Base-by-base conservation (phyloP, 2,888 invertebrate genomes). In the Maniola hyperantus region DNA sequence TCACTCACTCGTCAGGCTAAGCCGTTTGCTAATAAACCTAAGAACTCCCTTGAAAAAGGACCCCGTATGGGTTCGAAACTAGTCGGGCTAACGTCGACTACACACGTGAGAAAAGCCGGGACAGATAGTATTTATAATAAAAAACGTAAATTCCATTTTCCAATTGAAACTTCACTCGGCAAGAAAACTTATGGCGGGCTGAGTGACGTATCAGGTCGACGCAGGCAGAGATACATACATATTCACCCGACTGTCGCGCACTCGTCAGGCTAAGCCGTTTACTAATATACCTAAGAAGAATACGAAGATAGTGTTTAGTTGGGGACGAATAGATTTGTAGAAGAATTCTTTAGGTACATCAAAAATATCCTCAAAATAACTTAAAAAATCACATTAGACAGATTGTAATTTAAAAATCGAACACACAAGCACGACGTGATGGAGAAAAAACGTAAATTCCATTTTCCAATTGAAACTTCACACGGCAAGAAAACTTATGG, bases 201-300 rank as follows among this genome's bases (percentile, higher is more conserved):
- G 89, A 89, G 84, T 88, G 90, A 90, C 89, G 79, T 91, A 90
- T 90, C 89, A 78, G 75, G 68, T 75, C 74, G 75, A 71, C 78
- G 80, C 88, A 87, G 87, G 80, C 82, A 76, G 70, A 78, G 82
- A 85, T 83, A 80, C 74, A 76, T 80, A 74, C 75, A 76, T 79
- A 81, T 83, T 81, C 81, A 83, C 83, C 84, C 82, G 84, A 69
- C 69, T 70, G 74, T 74, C 82, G 79, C 77, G 81, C 83, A 76
- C 79, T 84, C 85, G 83, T 86, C 87, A 84, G 74, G 79, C 81
- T 88, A 87, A 88, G 86, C 89, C 81, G 71, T 78, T 76, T 4
- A 10, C 8, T 39, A 39, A 10, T 4, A 39, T 39, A n/a, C n/a
- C n/a, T n/a, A 39, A 39, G 39, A 8, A 39, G 39, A 10, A 10